Conservation (phyloP, 1,140 invertebrate genomes). For the Zaprionus tsacasi region DNA sequence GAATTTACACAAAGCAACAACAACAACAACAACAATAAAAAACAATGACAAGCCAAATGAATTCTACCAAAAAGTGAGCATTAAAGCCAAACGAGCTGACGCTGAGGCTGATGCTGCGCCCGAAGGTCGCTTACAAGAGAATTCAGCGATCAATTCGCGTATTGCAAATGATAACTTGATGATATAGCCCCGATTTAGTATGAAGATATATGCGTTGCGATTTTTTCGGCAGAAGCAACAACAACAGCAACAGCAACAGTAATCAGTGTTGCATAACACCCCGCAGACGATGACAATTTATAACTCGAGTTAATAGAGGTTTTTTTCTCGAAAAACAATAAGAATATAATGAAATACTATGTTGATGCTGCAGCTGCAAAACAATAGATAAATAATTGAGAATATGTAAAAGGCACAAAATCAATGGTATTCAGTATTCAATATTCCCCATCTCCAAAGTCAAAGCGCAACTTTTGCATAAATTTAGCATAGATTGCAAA, state of each 20-base stretch:
- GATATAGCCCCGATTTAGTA: background rate
- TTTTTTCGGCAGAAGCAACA: background rate
- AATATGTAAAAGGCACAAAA: constrained; percentile 8
- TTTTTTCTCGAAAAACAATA: background rate
- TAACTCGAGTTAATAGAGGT: background rate
- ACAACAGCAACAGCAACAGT: background rate
- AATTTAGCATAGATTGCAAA: constrained; percentile 27
- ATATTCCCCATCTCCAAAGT: background rate
- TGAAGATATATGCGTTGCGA: constrained; percentile 3
- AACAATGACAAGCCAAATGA: constrained; percentile 60
- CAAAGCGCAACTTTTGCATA: constrained; percentile 5
- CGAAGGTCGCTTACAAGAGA: constrained; percentile 66
- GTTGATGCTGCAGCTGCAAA: constrained; percentile 7
- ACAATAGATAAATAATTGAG: constrained; percentile 15
- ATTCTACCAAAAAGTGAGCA: constrained; percentile 61
- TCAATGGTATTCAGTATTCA: background rate
- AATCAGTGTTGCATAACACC: background rate
- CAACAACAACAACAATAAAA: constrained; percentile 35
- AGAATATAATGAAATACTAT: background rate
- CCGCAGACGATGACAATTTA: constrained; percentile 2
- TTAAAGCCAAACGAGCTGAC: constrained; percentile 29
- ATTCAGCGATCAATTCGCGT: constrained; percentile 20
- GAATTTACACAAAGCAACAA: constrained; percentile 56
- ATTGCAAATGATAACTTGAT: constrained; percentile 25
- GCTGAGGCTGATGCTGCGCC: background rate